Evolutionary conservation across 2,888 invertebrate genomes (phyloP).

Genomic region (Agonopterix arenella): DNA sequence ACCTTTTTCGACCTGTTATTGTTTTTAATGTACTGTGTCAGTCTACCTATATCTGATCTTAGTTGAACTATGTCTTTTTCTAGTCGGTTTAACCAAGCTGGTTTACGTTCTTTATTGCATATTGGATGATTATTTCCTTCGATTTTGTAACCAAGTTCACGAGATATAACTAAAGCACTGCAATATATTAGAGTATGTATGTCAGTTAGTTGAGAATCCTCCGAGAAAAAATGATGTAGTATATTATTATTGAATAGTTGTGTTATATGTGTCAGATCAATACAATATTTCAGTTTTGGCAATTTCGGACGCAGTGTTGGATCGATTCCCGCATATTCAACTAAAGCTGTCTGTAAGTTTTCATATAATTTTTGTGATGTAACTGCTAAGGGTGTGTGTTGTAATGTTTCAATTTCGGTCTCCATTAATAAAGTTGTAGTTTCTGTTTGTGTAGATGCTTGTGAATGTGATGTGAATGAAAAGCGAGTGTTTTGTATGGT

Average conservation of each 20-base stretch:
- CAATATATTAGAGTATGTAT: conserved; percentile 14
- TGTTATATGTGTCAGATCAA: neutral
- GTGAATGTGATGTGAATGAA: neutral
- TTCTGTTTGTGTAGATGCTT: neutral
- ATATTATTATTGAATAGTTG: conserved; percentile 6
- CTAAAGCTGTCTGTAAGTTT: neutral
- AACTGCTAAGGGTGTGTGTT: neutral
- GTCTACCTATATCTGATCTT: conserved; percentile 12
- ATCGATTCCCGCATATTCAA: neutral
- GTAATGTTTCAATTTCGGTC: neutral
- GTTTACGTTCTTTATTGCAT: conserved; percentile 2
- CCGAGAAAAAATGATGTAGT: neutral
- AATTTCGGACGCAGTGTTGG: conserved; percentile 11
- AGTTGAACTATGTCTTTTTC: conserved; percentile 12
- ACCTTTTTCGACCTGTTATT: conserved; percentile 13
- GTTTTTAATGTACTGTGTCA: conserved; percentile 13
- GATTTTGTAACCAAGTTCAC: conserved; percentile 12
- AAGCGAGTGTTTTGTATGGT: neutral
- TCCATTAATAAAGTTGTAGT: neutral
- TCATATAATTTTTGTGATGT: neutral
- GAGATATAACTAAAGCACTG: conserved; percentile 9
- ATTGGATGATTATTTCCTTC: neutral
- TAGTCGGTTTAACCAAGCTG: conserved; percentile 13
- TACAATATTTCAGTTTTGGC: conserved; percentile 6
- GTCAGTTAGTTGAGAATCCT: neutral